Conservation (phyloP, 2,888 invertebrate genomes). For the Dryomyza anilis region DNA sequence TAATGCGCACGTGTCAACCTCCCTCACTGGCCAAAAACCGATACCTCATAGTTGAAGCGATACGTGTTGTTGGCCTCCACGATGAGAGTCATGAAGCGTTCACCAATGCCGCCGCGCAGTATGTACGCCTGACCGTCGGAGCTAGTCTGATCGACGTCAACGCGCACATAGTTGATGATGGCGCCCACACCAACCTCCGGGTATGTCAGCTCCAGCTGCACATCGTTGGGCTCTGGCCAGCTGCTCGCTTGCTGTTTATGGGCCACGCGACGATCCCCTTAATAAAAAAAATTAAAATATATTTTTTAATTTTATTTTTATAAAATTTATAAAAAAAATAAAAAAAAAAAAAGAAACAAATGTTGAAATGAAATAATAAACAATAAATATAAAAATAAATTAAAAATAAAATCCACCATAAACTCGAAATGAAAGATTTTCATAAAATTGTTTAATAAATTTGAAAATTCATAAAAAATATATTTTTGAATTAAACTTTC, state of each 20-base stretch:
- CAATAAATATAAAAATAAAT: not conserved
- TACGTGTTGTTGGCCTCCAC: slow-evolving; percentile 37
- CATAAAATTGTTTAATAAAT: no score
- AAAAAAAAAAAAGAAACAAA: no score
- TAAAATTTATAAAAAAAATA: not conserved
- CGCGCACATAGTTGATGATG: slow-evolving; percentile 36
- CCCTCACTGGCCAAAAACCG: slow-evolving; percentile 30
- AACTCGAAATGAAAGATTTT: no score
- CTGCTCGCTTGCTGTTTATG: slow-evolving; percentile 25
- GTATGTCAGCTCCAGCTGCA: slow-evolving; percentile 35
- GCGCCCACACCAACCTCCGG: slow-evolving; percentile 35
- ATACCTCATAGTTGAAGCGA: slow-evolving; percentile 34
- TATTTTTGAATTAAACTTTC: not conserved
- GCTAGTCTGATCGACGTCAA: slow-evolving; percentile 41
- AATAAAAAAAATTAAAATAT: not conserved
- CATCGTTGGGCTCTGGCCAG: slow-evolving; percentile 32
- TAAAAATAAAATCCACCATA: no score
- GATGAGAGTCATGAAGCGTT: slow-evolving; percentile 33
- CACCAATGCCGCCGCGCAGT: slow-evolving; percentile 41
- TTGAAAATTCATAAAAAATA: no score
- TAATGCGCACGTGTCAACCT: not conserved
- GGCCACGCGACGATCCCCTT: slow-evolving; percentile 36
- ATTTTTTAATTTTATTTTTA: not conserved
- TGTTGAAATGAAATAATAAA: not conserved
- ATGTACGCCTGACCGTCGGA: slow-evolving; percentile 38